phyloP scores from a whole-genome alignment of 1,140 invertebrate species.

The Ericerus pela region DNA sequence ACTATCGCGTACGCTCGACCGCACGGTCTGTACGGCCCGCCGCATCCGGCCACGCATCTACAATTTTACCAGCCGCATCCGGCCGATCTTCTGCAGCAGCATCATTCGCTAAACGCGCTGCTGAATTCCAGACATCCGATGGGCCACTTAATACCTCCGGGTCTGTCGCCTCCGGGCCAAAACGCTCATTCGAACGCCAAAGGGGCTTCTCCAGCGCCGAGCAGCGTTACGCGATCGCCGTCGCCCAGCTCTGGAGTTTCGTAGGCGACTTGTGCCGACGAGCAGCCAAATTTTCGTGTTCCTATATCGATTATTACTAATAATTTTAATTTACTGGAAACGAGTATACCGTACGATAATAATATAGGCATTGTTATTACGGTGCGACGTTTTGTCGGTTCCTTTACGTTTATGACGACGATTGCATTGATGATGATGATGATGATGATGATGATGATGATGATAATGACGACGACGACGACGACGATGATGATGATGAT shows the following conservation, averaged over 20 bases:
- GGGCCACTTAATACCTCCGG: slow-evolving; percentile 17
- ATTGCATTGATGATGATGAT: too few relatives aligned
- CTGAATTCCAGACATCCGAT: slow-evolving; percentile 22
- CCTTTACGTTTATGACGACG: too few relatives aligned
- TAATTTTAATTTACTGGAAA: too few relatives aligned
- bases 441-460: too few relatives aligned
- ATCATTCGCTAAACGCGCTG: slow-evolving; percentile 21
- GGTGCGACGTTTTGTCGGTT: too few relatives aligned
- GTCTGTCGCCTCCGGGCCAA: slow-evolving; percentile 18
- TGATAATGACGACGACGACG: too few relatives aligned
- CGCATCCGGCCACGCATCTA: slow-evolving; percentile 28
- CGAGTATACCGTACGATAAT: too few relatives aligned
- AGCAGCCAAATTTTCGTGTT: too few relatives aligned
- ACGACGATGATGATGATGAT: too few relatives aligned
- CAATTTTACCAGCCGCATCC: slow-evolving; percentile 19
- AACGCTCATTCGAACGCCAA: slow-evolving; percentile 24
- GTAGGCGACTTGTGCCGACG: too few relatives aligned
- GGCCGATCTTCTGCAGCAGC: slow-evolving; percentile 20
- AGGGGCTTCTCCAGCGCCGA: slow-evolving; percentile 22
- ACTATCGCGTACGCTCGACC: slow-evolving; percentile 43
- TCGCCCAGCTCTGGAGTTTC: neutral
- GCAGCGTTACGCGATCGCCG: slow-evolving; percentile 13
- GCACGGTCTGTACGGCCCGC: slow-evolving; percentile 34
- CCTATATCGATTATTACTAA: too few relatives aligned
- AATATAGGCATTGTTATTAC: too few relatives aligned